Base-by-base conservation (phyloP, 2,888 invertebrate genomes). In the Syrista parreyssii region DNA sequence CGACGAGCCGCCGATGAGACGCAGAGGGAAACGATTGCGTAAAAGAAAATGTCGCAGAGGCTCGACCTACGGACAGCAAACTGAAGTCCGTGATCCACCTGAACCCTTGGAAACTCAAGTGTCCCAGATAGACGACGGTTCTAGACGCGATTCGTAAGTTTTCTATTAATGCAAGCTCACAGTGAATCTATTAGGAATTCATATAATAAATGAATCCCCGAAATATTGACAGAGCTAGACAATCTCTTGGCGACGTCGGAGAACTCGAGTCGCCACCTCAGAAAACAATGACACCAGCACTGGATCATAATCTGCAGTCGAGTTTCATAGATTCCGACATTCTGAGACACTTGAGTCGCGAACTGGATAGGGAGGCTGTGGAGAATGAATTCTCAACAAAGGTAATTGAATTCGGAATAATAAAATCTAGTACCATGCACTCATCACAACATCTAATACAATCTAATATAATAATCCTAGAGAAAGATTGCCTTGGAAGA, bases 361-460 rank as follows among this genome's bases (percentile, higher is more conserved):
- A 95, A 88, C 92, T 96, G 30, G 94, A 95, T 83, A 93, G 94
- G 78, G 95, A 95, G 79, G 93, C 94, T 12, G 94, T 96, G 40
- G 95, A 96, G 82, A 94, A 93, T 34, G 96, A 96, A 88, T 95
- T 96, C 88, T 94, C 95, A 87, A 87, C 92, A 3, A 95, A 95
- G 92, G 95, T 95, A 87, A 84, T 77, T 78, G 23, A 75, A 15
- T 40, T 15, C 15, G 15, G 15, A 40, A 40, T 4, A 40, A 4
- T 4, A 40, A 40, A 40, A 15, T 4, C 40, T 15, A 40, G 40
- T 40, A 40, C 40, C 40, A 15, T 40, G 15, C 1, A 15, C 15
- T 40, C 15, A 1, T 15, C 1, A 40, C 40, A 15, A 4, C 15
- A 15, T 6, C 40, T 40, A 15, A 40, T 6, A 15, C 15, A 40